Base-by-base conservation (phyloP, 2,797 vertebrate genomes). In the Fratercula arctica region DNA sequence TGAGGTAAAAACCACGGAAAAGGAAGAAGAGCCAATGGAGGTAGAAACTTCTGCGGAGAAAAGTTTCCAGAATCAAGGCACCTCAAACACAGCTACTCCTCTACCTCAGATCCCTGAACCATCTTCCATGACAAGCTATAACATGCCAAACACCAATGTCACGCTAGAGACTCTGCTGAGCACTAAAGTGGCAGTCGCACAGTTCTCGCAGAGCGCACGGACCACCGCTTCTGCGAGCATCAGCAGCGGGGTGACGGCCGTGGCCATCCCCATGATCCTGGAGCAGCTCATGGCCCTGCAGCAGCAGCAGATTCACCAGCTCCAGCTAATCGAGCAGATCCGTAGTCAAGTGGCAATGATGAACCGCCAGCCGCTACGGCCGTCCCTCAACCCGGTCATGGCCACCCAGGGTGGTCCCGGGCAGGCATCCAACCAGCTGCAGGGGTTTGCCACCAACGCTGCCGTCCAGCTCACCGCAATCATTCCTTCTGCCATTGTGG, bases 261-360 rank as follows among this genome's bases (percentile, higher is more conserved):
- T 99, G 98, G 99, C 99, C 82, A 99, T 99, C 91, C 99, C 99
- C 78, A 98, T 99, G 99, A 99, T 99, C 94, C 98, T 99, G 94
- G 99, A 99, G 97, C 99, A 99, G 98, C 98, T 99, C 79, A 98
- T 99, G 99, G 99, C 99, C n/a, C 97, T 99, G 73, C 99, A 99
- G 97, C 99, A 99, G 97, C 99, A 99, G 97, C 99, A 99, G 97
- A 99, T 99, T 69, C 99, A 99, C 97, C 99, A 99, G 98, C 98
- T 99, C 90, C 99, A 99, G 98, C 98, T 99, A 67, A 99, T 99
- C 10, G 99, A 99, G 97, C 99, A 99, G 98, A 99, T 99, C 94
- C 99, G 99, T 80, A 99, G 99, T 96, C 99, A 99, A 95, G 99
- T 99, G 96, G 99, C 99, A 11, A 97, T 99, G 97, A 99, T 99